Evolutionary conservation across 30 jellyfish, hydroid and myxozoan species (phyloP), one percentile per base, ranked within the genome.

Genomic region (Aurelia aurita complex sp. Pacific): DNA sequence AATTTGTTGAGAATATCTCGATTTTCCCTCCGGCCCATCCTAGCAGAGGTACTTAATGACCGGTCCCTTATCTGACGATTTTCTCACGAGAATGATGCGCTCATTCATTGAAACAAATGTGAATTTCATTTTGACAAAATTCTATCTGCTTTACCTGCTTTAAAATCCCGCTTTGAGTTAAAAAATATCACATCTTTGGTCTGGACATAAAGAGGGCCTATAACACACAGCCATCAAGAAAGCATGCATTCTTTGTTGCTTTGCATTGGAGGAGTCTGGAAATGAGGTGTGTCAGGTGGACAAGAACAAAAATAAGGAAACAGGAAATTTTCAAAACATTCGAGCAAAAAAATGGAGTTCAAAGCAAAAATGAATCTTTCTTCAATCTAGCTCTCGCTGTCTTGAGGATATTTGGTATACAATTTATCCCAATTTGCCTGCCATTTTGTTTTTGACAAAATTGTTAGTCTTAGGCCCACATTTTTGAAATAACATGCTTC

Each of bases 181-280:
- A 13, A 77, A 76, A 70, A 60, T 59, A 77, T 59, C 59, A 77
- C 87, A 77, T 77, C 87, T 59, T 77, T 68, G 87, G 60, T 59
- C 67, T 40, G 59, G 75, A 77, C 19, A 2, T 51, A 2, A 60
- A 60, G 11, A 4, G 50, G 82, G 82, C 69, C 69, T 40, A 40
- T 59, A 62, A 62, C 1, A 77, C 87, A 77, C 87, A 77, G 62
- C 87, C 79, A 61, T 12, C 77, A 77, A 77, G 8, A 36, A 35
- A 67, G 85, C 85, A 72, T 42, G 43, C 52, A 43, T 43, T 23
- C 32, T 17, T 18, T 18, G 11, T 14, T 57, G 11, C 54, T 6
- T 18, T 19, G 15, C 15, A 5, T 23, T 5, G 7, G 7, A 23
- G 50, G 67, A 71, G 50, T 57, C 15, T 60, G 42, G 65, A 60